Conservation (phyloP, 2,888 invertebrate genomes). For the Metallyticus violacea region DNA sequence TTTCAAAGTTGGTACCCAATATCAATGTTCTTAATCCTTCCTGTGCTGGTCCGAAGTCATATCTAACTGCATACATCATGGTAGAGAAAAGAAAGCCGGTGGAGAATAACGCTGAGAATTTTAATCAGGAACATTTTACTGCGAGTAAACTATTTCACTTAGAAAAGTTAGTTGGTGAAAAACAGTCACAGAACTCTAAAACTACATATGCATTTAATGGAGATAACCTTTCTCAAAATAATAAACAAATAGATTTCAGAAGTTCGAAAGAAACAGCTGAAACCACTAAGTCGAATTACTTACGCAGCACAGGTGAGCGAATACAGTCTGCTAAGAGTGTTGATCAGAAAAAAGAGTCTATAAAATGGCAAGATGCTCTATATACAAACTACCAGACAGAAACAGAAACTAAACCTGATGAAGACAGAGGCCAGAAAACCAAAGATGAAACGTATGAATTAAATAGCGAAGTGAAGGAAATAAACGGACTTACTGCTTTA, state of each 20-base stretch:
- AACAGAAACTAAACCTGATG: neutral
- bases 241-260: neutral
- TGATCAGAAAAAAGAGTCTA: neutral
- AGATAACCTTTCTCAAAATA: neutral
- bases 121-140: neutral
- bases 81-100: neutral
- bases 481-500: conserved; percentile 44
- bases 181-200: neutral
- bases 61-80: conserved; percentile 57
- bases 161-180: neutral
- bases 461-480: neutral
- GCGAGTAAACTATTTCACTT: neutral
- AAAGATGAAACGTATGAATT: neutral
- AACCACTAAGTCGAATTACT: no score
- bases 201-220: neutral
- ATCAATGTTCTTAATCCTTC: conserved; percentile 48
- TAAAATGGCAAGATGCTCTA: neutral
- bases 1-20: conserved; percentile 52
- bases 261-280: neutral
- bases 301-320: no score
- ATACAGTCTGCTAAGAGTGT: neutral
- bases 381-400: neutral
- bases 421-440: no score
- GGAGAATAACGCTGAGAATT: neutral
- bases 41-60: conserved; percentile 51